A percentile compares a stretch with the other conserved stretches of the same genome.
Evolutionary conservation across 2,888 invertebrate genomes (phyloP).

Genomic region (Volucella inanis): DNA sequence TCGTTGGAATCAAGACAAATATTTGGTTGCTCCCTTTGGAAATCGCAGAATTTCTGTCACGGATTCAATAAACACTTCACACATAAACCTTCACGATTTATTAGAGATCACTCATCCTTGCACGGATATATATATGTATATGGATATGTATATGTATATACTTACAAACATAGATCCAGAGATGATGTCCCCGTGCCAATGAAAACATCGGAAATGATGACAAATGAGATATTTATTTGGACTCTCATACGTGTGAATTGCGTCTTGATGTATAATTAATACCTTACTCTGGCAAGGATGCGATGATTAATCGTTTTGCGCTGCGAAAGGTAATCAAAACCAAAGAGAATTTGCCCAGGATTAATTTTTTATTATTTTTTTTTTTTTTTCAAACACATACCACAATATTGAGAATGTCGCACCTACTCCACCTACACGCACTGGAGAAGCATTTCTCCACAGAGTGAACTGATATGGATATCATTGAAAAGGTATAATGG

Average conservation of each 20-base stretch:
- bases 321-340: neutral
- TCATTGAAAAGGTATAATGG: conserved; percentile 51
- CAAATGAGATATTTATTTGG: conserved; percentile 66
- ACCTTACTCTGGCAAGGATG: neutral
- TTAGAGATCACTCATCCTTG: conserved; percentile 39
- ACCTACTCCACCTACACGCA: neutral
- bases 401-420: neutral
- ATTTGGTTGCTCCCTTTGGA: conserved; percentile 74
- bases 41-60: conserved; percentile 80
- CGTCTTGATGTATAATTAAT: conserved; percentile 31
- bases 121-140: neutral
- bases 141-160: neutral
- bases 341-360: neutral
- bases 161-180: neutral
- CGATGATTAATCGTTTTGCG: conserved; percentile 41
- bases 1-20: conserved; percentile 43
- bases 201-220: conserved; percentile 46
- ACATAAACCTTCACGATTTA: conserved; percentile 65
- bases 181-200: conserved; percentile 5
- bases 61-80: conserved; percentile 83
- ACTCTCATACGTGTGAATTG: conserved; percentile 44
- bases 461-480: conserved; percentile 32
- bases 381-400: neutral
- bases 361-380: conserved; percentile 10
- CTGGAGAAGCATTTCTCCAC: neutral